Base-by-base conservation (phyloP, 1,140 invertebrate species). In the Ladona fulva region DNA sequence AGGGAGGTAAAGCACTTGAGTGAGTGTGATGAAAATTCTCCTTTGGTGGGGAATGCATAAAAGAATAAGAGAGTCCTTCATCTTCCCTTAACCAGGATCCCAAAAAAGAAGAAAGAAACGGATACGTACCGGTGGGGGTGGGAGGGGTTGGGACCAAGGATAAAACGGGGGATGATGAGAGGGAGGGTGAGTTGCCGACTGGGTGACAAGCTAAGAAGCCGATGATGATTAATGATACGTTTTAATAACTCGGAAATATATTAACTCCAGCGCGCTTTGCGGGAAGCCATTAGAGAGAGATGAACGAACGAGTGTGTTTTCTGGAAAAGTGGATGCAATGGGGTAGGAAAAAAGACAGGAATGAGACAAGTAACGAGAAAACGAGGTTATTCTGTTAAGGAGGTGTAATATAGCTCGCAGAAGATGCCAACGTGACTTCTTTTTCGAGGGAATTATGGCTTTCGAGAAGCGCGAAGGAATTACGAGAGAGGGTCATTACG, bases 181-280 rank as follows among this genome's bases (percentile, higher is more conserved):
- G 44, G 44, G 44, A 52, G 44, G 19, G 44, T 52, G 44, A 52
- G 44, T n/a, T n/a, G 44, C 44, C 44, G 44, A 52, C 10, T 10
- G n/a, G 44, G 25, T 77, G 77, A 77, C 77, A 59, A 77, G 6
- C 3, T n/a, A 59, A 25, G 42, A 52, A 76, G 24, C 52, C 77
- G 66, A 78, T 74, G 77, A 78, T 78, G 77, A 78, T 78, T 78
- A 78, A 78, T 78, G 77, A 42, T 73, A 78, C 73, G 74, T 74
- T 78, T 78, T 78, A 78, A 78, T 78, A 78, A 78, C 77, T 74
- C 25, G 19, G 66, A 78, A 78, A 78, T 78, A 78, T 74, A 78
- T 78, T 78, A 78, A 78, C 77, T 78, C 74, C 73, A 74, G 77
- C 74, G 29, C 74, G 25, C 25, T 75, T 24, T 24, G 10, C 25